A percentile compares a stretch with the other conserved stretches of the same genome.
Evolutionary conservation across 2,113 vertebrate species (phyloP).

Genomic region (Gopherus flavomarginatus): DNA sequence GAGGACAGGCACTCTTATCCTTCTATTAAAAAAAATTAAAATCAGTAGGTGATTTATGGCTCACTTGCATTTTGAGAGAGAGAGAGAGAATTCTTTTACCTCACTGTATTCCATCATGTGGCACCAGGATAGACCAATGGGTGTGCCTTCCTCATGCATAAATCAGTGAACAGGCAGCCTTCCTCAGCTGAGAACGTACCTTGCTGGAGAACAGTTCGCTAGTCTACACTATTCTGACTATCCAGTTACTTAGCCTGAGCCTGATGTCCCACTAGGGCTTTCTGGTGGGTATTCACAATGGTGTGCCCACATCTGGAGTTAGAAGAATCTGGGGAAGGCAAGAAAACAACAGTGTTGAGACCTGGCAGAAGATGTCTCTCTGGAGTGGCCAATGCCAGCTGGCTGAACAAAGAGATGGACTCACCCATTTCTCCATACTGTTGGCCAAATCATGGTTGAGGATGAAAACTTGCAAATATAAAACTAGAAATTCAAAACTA

Average conservation of each 20-base stretch:
- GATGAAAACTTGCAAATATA: neutral
- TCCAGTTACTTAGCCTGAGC: no score
- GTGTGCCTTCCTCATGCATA: neutral
- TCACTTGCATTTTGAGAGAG: slow-evolving; percentile 50
- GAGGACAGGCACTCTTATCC: slow-evolving; percentile 50
- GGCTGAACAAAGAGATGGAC: neutral
- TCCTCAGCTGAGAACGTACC: neutral
- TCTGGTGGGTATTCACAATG: no score
- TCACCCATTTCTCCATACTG: neutral
- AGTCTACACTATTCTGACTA: neutral
- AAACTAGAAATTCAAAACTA: neutral
- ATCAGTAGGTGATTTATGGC: slow-evolving; percentile 55
- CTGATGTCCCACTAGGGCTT: no score
- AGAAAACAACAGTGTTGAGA: neutral
- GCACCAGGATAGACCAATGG: slow-evolving; percentile 22
- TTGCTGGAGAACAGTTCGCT: neutral
- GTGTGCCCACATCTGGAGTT: no score
- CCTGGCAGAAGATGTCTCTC: neutral
- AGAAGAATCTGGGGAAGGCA: neutral
- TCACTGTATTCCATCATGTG: neutral
- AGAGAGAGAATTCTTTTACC: slow-evolving; percentile 40
- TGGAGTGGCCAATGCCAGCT: rapidly evolving
- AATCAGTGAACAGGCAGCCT: neutral
- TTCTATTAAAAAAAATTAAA: slow-evolving; percentile 42
- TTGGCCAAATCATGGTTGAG: rapidly evolving